phyloP scores from a whole-genome alignment of 2,888 invertebrate species.

The Abrostola tripartita region DNA sequence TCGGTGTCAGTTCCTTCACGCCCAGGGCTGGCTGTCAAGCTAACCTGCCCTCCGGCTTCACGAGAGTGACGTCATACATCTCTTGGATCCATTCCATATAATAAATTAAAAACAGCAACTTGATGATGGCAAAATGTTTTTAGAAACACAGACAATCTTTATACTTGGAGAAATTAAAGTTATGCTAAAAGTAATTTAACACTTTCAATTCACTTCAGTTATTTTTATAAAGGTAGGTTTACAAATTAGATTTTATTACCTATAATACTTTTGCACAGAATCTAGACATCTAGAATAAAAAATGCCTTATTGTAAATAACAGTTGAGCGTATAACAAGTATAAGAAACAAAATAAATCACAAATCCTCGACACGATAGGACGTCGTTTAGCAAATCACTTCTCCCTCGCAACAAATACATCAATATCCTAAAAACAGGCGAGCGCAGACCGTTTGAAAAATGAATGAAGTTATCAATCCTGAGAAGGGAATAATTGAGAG shows the following conservation, averaged over 20 bases:
- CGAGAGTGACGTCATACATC: slow-evolving; percentile 69
- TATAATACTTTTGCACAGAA: too few relatives aligned
- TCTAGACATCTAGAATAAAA: neutral
- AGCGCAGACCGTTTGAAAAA: slow-evolving; percentile 71
- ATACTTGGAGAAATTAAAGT: neutral
- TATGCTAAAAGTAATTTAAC: slow-evolving; percentile 22
- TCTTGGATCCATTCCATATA: slow-evolving; percentile 68
- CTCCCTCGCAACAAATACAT: slow-evolving; percentile 50
- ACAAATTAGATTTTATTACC: too few relatives aligned
- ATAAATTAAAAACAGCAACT: slow-evolving; percentile 4
- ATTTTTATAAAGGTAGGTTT: too few relatives aligned
- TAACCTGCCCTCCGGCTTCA: slow-evolving; percentile 71
- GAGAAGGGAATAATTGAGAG: slow-evolving; percentile 82
- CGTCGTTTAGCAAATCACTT: slow-evolving; percentile 55
- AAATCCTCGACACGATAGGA: slow-evolving; percentile 31
- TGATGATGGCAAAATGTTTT: neutral
- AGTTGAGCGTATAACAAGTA: neutral
- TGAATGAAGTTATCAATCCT: slow-evolving; percentile 80
- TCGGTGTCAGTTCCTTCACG: slow-evolving; percentile 71
- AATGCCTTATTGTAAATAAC: neutral
- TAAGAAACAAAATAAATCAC: slow-evolving; percentile 21
- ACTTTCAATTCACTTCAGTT: too few relatives aligned
- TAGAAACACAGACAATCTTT: neutral
- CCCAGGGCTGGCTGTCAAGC: slow-evolving; percentile 66
- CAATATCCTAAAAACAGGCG: slow-evolving; percentile 53